Base-by-base conservation (phyloP, 2,113 vertebrate species). In the Lepisosteus osseus region DNA sequence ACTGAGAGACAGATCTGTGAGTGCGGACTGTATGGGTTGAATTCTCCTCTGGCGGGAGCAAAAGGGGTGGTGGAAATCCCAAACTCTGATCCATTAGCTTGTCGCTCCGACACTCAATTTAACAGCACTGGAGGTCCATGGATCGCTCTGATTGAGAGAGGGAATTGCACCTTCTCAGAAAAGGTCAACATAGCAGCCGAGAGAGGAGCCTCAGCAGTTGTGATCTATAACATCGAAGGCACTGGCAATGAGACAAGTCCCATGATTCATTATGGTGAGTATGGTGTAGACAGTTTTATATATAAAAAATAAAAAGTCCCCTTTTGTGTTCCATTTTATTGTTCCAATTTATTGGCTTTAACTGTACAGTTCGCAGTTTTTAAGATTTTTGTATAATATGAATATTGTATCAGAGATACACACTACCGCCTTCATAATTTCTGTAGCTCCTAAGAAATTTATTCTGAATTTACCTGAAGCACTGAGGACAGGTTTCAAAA, bases 141-240 rank as follows among this genome's bases (percentile, higher is more conserved):
- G 93, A 88, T 94, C 65, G 93, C 92, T 0, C 83, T 94, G 56
- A 87, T 94, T 3, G 86, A 92, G 78, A 85, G 90, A 76, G 92
- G 92, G n/a, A 87, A 89, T 17, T 94, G 93, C 78, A 90, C 61
- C 14, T 94, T 93, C 72, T 76, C 89, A 0, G 82, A 91, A 74
- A 94, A 94, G 84, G 93, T 93, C 7, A 70, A 77, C 3, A 65
- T 62, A 66, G 92, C 90, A 0, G 12, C 75, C 57, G 74, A 41
- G 63, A 86, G 43, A n/a, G 88, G 89, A 3, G 90, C 92, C 0
- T 54, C 75, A 0, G 93, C 90, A n/a, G 92, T 89, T 5, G 91
- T 94, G 68, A 86, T 93, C 84, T 94, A 86, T 76, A 92, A 92
- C 0, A 74, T 72, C 2, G 65, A 64, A 11, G 84, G 82, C 42